These are phyloP conservation scores for Syngnathus floridae DNA, from an alignment of 2,113 vertebrate species.

Conservation along the genomic window DNA sequence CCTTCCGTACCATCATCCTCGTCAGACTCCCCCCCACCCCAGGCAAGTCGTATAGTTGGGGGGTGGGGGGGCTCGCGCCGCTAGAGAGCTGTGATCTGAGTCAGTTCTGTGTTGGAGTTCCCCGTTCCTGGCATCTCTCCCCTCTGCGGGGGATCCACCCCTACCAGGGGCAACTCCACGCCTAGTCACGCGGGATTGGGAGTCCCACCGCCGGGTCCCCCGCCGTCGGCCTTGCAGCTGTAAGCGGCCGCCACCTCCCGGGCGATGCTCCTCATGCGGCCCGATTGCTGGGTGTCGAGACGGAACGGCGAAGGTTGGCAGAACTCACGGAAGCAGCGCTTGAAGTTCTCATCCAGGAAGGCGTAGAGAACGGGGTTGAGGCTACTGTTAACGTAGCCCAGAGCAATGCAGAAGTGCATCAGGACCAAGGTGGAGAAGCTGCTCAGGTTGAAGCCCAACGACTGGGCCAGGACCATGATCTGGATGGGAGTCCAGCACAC, in stretches of 20 bases:
- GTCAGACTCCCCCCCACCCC: constrained; percentile 58
- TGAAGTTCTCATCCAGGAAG: constrained; percentile 98
- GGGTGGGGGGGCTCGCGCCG: constrained; percentile 59
- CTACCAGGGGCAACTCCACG: constrained; percentile 91
- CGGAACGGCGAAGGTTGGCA: constrained; percentile 82
- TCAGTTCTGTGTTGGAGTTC: constrained; percentile 89
- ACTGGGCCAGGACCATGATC: constrained; percentile 90
- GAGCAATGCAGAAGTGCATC: constrained; percentile 90
- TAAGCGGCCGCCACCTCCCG: constrained; percentile 81
- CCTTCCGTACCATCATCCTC: constrained; percentile 45
- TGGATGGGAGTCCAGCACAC: constrained; percentile 96
- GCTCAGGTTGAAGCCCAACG: constrained; percentile 82
- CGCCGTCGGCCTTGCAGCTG: constrained; percentile 83
- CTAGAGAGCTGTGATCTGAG: constrained; percentile 92
- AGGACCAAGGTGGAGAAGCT: constrained; percentile 80
- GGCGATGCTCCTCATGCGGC: constrained; percentile 87
- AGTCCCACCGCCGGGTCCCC: constrained; percentile 73
- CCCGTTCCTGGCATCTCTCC: constrained; percentile 77
- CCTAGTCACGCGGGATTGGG: constrained; percentile 97
- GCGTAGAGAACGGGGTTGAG: constrained; percentile 93
- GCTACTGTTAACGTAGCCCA: constrained; percentile 96
- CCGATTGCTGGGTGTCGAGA: constrained; percentile 83
- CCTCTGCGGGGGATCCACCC: constrained; percentile 72
- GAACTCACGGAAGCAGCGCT: constrained; percentile 95
- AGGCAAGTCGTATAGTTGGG: constrained; percentile 52